A percentile compares a stretch with the other conserved stretches of the same genome.
phyloP scores from a whole-genome alignment of 2,888 invertebrate genomes.

The Chrysodeixis includens region DNA sequence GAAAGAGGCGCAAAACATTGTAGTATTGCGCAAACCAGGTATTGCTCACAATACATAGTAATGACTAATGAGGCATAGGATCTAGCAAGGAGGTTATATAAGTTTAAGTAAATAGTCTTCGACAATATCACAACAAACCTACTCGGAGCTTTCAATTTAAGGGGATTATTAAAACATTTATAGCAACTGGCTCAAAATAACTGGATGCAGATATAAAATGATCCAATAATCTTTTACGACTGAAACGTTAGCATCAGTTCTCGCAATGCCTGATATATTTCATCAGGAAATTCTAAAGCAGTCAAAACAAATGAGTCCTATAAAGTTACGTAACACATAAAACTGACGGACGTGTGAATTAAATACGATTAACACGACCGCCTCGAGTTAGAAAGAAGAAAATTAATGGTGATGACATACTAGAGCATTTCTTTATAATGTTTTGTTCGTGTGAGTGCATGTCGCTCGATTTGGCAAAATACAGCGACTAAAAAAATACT shows the following conservation, averaged over 20 bases:
- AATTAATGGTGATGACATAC: too few relatives aligned
- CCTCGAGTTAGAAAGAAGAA: conserved; percentile 11
- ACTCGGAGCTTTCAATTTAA: background rate
- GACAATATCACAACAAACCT: background rate
- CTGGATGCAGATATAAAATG: background rate
- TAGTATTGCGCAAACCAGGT: conserved; percentile 1
- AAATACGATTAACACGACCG: background rate
- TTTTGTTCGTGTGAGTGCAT: too few relatives aligned
- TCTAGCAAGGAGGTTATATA: background rate
- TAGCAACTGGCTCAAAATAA: background rate
- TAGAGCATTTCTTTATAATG: too few relatives aligned
- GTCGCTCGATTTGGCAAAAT: too few relatives aligned
- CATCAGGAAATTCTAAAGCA: background rate
- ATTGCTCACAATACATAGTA: background rate
- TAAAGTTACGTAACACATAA: background rate
- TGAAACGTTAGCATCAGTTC: background rate
- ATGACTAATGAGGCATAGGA: background rate
- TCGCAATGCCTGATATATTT: background rate
- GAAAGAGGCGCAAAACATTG: background rate
- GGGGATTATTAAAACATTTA: too few relatives aligned
- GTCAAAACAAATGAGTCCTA: background rate
- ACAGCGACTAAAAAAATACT: too few relatives aligned
- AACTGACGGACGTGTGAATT: background rate
- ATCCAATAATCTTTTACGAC: conserved; percentile 2
- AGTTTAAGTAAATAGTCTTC: background rate